Percentiles rank a stretch among this genome's conserved stretches.
These are phyloP conservation scores for Rhopalosiphum padi DNA, from an alignment of 1,140 invertebrate species.

Conservation along the genomic window DNA sequence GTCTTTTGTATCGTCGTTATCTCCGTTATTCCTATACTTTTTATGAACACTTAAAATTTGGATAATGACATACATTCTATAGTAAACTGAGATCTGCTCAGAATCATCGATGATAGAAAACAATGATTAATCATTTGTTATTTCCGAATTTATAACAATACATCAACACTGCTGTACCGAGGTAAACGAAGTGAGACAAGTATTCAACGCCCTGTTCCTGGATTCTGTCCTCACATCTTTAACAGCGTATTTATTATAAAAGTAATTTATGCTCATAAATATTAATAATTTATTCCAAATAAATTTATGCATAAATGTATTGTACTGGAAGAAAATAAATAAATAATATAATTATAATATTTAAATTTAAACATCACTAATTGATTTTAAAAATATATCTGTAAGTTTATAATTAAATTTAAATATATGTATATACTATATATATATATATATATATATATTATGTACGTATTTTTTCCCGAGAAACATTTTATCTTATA, in stretches of 20 bases:
- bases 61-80: neutral
- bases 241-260: neutral
- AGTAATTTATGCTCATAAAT: neutral
- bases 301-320: neutral
- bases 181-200: neutral
- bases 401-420: neutral
- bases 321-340: neutral
- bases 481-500: neutral
- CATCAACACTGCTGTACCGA: neutral
- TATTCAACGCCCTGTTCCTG: neutral
- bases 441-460: no score
- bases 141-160: neutral
- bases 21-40: neutral
- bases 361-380: neutral
- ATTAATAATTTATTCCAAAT: neutral
- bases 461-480: neutral
- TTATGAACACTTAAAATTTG: slow-evolving; percentile 6
- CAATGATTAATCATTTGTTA: neutral
- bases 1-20: neutral
- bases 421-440: no score
- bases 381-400: neutral
- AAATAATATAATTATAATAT: neutral
- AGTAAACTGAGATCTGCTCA: neutral
- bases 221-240: neutral
- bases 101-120: neutral